Evolutionary conservation across 1,140 invertebrate species (phyloP).

Genomic region (Schmidtea mediterranea): DNA sequence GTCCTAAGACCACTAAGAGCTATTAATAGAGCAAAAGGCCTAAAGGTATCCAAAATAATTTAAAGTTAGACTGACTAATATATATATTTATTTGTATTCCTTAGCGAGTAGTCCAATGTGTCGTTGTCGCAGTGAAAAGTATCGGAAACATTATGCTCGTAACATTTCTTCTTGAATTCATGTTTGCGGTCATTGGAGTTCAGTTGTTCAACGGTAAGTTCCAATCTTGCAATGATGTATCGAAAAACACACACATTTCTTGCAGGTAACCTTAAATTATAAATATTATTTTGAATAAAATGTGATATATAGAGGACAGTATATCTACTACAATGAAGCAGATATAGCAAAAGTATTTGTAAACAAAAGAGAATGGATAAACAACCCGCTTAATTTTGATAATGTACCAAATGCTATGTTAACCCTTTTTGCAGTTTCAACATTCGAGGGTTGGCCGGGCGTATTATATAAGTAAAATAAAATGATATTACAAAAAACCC

Average conservation of each 20-base stretch:
- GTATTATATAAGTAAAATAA: slow-evolving; percentile 29
- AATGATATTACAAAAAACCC: background rate
- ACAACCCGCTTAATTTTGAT: slow-evolving; percentile 80
- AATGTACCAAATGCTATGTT: slow-evolving; percentile 88
- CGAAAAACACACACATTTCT: slow-evolving; percentile 23
- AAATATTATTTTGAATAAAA: background rate
- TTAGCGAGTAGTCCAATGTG: slow-evolving; percentile 21
- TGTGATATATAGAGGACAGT: slow-evolving; percentile 39
- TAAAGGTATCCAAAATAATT: too few species aligned
- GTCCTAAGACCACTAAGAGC: slow-evolving; percentile 86
- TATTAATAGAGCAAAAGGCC: slow-evolving; percentile 94
- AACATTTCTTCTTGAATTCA: slow-evolving; percentile 93
- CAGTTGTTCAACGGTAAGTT: slow-evolving; percentile 69
- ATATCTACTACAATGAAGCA: slow-evolving; percentile 56
- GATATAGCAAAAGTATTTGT: slow-evolving; percentile 46
- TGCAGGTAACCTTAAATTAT: slow-evolving; percentile 20
- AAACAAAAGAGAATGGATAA: slow-evolving; percentile 47
- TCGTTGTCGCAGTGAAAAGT: slow-evolving; percentile 27
- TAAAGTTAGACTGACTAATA: too few species aligned
- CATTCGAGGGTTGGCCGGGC: slow-evolving; percentile 95
- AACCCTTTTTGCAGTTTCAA: slow-evolving; percentile 92
- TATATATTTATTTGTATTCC: too few species aligned
- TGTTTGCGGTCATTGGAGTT: slow-evolving; percentile 99
- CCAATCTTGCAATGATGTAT: slow-evolving; percentile 26
- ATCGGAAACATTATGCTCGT: slow-evolving; percentile 33